Evolutionary conservation across 2,888 invertebrate species (phyloP), one percentile per base, ranked within the genome.

Genomic region (Callimorpha dominula): DNA sequence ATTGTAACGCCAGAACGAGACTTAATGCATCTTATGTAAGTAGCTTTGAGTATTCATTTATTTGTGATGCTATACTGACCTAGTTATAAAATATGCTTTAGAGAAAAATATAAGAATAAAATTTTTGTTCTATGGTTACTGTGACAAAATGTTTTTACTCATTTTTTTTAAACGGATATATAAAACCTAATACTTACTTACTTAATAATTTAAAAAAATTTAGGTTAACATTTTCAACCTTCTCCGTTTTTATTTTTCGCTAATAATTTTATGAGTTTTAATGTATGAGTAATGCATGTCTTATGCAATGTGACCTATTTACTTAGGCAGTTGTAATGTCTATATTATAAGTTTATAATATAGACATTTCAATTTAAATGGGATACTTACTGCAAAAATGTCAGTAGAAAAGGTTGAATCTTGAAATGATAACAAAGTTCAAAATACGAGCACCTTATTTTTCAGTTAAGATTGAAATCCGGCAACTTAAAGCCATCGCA

Each of bases 401-500:
- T 12, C 5, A 57, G 9, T 57, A 11, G 2, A 57, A 57, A 57
- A 4, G 20, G 12, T 57, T 1, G 12, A n/a, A 57, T 20, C 12
- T 12, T 20, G 20, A 20, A 57, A 20, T 20, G 11, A 4, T 57
- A 9, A 57, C 20, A 57, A 20, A 57, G 20, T 20, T 20, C 11
- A 11, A 57, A 20, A 20, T 82, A 83, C 82, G 81, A 85, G 78
- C 82, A 81, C 78, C 77, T 82, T 81, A 86, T 73, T 76, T 85
- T 81, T 82, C 79, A 81, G 76, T 75, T 76, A 80, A 81, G 80
- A 75, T 72, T 80, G 70, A 82, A 78, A 78, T 89, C 89, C 88
- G 87, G 87, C 86, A 85, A 87, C 83, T 84, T 69, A 85, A 84
- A 87, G 89, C 88, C 89, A 90, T 88, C 88, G 88, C 88, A 88